phyloP scores from a whole-genome alignment of 2,113 vertebrate genomes.

The Gymnorhina tibicen region DNA sequence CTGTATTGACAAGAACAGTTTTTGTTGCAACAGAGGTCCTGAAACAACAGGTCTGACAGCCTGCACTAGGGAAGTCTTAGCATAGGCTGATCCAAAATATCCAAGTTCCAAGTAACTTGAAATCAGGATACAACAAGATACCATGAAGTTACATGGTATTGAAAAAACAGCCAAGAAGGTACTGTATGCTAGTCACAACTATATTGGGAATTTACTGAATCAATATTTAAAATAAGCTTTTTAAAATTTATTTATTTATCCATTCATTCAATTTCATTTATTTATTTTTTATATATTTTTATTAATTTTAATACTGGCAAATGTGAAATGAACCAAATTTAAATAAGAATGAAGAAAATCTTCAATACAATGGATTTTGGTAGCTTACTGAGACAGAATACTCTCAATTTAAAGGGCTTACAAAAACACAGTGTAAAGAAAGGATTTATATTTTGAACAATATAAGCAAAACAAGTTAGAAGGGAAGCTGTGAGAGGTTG shows the following conservation, averaged over 20 bases:
- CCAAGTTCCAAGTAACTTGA: background rate
- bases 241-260: background rate
- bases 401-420: background rate
- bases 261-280: background rate
- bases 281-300: background rate
- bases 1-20: background rate
- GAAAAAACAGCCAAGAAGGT: background rate
- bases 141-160: background rate
- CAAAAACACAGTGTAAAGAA: background rate
- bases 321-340: accelerated
- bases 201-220: background rate
- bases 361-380: background rate
- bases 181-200: background rate
- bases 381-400: background rate
- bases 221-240: background rate
- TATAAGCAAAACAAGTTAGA: background rate
- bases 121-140: background rate
- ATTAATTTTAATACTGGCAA: background rate
- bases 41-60: background rate
- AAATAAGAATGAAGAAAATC: background rate
- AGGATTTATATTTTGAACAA: background rate
- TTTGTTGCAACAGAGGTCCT: background rate
- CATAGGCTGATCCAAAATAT: background rate
- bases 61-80: background rate
- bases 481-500: background rate